A percentile compares a stretch with the other conserved stretches of the same genome.
Conservation (phyloP, 2,797 vertebrate species). For the Tragopan temminckii region DNA sequence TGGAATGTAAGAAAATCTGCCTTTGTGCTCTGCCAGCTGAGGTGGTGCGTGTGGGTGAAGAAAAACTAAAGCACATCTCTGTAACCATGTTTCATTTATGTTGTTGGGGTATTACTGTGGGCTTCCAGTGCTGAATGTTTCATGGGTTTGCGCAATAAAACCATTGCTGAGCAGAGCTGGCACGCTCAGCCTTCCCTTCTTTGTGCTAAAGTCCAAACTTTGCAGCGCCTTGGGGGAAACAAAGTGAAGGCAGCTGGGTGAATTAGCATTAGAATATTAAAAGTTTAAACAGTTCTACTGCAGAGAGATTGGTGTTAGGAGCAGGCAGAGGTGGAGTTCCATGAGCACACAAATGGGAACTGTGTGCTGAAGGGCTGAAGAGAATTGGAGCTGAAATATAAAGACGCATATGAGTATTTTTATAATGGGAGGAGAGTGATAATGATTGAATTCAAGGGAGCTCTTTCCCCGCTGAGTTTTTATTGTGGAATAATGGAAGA, state of each 20-base stretch:
- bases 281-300: neutral
- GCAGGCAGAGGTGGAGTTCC: neutral
- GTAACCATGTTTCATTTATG: neutral
- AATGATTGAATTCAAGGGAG: neutral
- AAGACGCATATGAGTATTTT: neutral
- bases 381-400: neutral
- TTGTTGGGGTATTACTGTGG: neutral
- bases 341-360: neutral
- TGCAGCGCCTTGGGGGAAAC: neutral
- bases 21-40: neutral
- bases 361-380: neutral
- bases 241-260: neutral
- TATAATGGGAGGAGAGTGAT: neutral
- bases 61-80: neutral
- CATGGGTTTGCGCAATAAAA: neutral
- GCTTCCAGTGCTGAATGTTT: neutral
- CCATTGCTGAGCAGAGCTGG: neutral
- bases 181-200: neutral
- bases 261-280: neutral
- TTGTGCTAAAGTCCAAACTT: neutral
- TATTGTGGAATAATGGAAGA: conserved; percentile 3
- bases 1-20: neutral
- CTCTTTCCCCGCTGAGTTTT: neutral
- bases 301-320: neutral
- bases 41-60: neutral